Conservation (phyloP, 2,113 vertebrate species). For the Laticauda colubrina region DNA sequence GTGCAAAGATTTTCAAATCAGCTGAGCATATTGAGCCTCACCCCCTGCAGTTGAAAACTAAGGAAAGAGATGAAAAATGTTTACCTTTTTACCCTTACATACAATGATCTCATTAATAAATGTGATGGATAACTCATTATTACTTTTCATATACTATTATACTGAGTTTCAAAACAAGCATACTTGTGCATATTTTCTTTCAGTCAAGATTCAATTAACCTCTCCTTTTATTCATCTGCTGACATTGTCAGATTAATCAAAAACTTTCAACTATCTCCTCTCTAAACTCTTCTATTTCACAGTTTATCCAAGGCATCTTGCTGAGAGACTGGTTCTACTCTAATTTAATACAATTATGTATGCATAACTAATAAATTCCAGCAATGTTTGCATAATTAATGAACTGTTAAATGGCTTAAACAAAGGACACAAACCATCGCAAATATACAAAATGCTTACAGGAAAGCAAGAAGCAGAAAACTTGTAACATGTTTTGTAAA, state of each 20-base stretch:
- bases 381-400: background rate
- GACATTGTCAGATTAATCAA: background rate
- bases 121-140: background rate
- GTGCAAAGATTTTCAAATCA: background rate
- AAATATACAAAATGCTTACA: background rate
- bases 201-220: background rate
- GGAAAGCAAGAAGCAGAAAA: background rate
- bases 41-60: background rate
- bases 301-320: background rate
- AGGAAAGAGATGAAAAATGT: background rate
- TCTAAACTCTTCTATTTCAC: background rate
- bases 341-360: background rate
- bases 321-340: background rate
- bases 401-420: background rate
- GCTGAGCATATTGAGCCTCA: background rate
- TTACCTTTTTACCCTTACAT: background rate
- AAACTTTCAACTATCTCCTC: background rate
- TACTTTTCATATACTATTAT: background rate
- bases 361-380: background rate
- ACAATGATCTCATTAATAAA: background rate
- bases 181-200: background rate
- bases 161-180: background rate
- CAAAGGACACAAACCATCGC: background rate
- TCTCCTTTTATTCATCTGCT: background rate
- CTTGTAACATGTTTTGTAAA: background rate